phyloP scores from a whole-genome alignment of 2,113 vertebrate genomes.

The Prionailurus bengalensis region DNA sequence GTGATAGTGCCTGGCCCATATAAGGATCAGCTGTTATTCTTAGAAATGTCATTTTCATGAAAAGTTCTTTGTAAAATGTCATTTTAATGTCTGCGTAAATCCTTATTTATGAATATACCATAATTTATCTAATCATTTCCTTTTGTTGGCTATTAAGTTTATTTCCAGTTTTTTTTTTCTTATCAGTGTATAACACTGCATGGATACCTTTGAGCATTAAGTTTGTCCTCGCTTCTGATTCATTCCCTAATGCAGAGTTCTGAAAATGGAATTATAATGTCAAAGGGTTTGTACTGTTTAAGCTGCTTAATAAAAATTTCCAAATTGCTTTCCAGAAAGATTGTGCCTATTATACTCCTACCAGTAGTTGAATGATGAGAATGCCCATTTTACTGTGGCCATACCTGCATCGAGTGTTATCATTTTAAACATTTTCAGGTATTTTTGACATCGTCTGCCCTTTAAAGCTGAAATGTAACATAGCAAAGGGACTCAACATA shows the following conservation, averaged over 20 bases:
- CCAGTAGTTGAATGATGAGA: background rate
- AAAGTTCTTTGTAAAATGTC: background rate
- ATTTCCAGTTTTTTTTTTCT: background rate
- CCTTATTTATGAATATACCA: background rate
- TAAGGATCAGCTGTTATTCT: background rate
- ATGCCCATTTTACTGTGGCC: background rate
- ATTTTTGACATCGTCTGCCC: background rate
- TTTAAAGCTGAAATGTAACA: background rate
- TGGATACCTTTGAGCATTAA: background rate
- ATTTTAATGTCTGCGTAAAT: background rate
- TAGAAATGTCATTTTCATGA: conserved; percentile 18
- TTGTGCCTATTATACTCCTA: background rate
- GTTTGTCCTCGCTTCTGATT: background rate
- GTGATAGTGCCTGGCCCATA: background rate
- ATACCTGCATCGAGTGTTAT: background rate
- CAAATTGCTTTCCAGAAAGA: conserved; percentile 19
- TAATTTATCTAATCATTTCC: background rate
- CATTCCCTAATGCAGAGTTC: background rate
- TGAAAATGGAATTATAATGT: background rate
- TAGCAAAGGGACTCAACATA: background rate
- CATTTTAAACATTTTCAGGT: background rate
- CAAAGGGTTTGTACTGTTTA: background rate
- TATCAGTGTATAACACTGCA: background rate
- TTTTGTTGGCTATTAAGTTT: conserved; percentile 5
- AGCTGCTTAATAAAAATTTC: conserved; percentile 1